Conservation (phyloP, 2,888 invertebrate species). For the Sinopyrophorus schimmeli region DNA sequence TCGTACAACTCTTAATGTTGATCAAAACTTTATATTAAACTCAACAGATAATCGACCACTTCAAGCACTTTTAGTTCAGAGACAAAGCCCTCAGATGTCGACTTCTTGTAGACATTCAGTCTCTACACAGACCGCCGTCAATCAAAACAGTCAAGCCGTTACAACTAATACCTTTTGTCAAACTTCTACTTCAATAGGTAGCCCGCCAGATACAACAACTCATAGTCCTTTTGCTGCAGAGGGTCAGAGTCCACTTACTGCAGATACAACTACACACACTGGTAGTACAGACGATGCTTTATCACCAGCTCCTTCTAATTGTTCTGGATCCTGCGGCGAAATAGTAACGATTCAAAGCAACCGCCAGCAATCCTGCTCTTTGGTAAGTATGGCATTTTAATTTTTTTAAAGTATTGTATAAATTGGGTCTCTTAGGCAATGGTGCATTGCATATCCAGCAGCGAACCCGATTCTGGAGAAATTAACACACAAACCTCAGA, state of each 20-base stretch:
- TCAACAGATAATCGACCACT: constrained; percentile 51
- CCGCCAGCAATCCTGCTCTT: constrained; percentile 52
- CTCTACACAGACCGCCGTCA: constrained; percentile 73
- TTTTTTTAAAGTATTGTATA: constrained; percentile 7
- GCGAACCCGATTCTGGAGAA: constrained; percentile 74
- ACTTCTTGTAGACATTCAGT: constrained; percentile 65
- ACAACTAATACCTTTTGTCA: constrained; percentile 56
- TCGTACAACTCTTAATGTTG: constrained; percentile 59
- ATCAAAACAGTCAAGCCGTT: constrained; percentile 55
- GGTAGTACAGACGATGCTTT: constrained; percentile 55
- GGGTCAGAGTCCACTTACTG: constrained; percentile 54
- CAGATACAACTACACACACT: constrained; percentile 54
- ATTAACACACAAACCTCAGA: constrained; percentile 45
- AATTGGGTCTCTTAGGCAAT: constrained; percentile 62
- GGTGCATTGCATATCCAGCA: constrained; percentile 88
- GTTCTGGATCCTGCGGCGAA: constrained; percentile 49
- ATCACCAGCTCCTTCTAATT: constrained; percentile 54
- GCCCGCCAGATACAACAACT: constrained; percentile 84
- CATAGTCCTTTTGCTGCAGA: constrained; percentile 72
- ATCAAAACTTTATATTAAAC: constrained; percentile 61
- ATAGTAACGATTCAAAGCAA: constrained; percentile 42
- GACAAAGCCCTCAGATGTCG: constrained; percentile 43
- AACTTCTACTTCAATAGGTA: constrained; percentile 57
- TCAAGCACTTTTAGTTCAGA: constrained; percentile 47
- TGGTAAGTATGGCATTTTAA: constrained; percentile 49